Percentiles rank a stretch among this genome's conserved stretches.
Evolutionary conservation across 2,888 invertebrate species (phyloP).

Genomic region (Plebejus melissa): DNA sequence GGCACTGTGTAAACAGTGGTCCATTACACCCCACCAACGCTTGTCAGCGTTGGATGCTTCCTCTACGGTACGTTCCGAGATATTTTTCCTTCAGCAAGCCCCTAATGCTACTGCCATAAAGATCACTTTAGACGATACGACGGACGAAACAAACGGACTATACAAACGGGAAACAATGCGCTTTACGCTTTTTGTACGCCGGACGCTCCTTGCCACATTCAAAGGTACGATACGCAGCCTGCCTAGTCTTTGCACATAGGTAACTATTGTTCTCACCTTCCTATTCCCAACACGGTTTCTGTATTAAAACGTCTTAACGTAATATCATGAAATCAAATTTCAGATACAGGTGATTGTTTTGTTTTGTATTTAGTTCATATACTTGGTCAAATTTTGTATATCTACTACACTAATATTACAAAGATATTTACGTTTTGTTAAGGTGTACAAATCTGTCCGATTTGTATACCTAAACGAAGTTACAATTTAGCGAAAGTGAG

Average conservation of each 20-base stretch:
- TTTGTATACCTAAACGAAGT: too few species aligned
- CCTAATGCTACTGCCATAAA: not conserved
- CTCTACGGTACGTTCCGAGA: slow-evolving; percentile 36
- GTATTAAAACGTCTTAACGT: not conserved
- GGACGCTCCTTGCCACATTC: slow-evolving; percentile 55
- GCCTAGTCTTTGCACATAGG: slow-evolving; percentile 39
- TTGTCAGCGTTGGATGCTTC: slow-evolving; percentile 59
- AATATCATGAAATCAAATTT: too few species aligned
- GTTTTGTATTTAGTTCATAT: not conserved
- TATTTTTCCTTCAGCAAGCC: not conserved
- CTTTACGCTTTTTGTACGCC: slow-evolving; percentile 63
- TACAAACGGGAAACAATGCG: slow-evolving; percentile 61
- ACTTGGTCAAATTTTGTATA: too few species aligned
- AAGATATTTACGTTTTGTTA: too few species aligned
- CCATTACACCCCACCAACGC: slow-evolving; percentile 58
- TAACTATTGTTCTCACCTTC: slow-evolving; percentile 47
- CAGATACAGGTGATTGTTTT: not conserved
- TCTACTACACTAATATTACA: too few species aligned
- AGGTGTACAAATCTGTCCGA: too few species aligned
- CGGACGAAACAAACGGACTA: not conserved
- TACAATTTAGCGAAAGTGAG: too few species aligned
- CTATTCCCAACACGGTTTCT: slow-evolving; percentile 35
- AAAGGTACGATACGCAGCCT: slow-evolving; percentile 56
- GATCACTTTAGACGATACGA: not conserved
- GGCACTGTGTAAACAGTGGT: slow-evolving; percentile 59